Conservation (phyloP, 2,797 vertebrate species). For the Centropyge bicolor region DNA sequence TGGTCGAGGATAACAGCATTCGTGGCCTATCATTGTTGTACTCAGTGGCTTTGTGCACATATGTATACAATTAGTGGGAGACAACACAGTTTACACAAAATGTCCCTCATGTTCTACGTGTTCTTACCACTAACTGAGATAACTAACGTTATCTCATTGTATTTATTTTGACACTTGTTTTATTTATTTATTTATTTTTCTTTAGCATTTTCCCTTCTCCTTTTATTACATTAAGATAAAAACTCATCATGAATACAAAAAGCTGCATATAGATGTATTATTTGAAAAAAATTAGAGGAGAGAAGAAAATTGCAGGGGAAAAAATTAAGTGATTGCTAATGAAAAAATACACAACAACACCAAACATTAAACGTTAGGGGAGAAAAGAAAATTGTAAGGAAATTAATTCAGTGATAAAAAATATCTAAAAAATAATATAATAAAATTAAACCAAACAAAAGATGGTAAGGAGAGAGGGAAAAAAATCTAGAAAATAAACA, state of each 20-base stretch:
- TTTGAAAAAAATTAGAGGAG: background rate
- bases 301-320: too few species aligned
- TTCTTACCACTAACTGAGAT: background rate
- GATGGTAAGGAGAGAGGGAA: too few species aligned
- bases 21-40: background rate
- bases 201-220: too few species aligned
- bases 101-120: background rate
- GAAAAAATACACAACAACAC: too few species aligned
- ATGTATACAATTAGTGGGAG: background rate
- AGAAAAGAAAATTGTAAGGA: too few species aligned
- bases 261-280: background rate
- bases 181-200: background rate
- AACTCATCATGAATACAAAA: background rate
- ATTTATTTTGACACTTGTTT: background rate
- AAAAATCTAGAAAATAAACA: too few species aligned
- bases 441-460: too few species aligned
- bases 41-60: slow-evolving; percentile 2
- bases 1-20: background rate
- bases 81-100: background rate
- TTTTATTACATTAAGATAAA: background rate
- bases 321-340: too few species aligned
- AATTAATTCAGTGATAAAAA: too few species aligned
- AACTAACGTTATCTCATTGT: background rate
- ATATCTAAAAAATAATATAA: too few species aligned
- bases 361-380: too few species aligned